Evolutionary conservation across 2,888 invertebrate genomes (phyloP).

Genomic region (Heliconius aoede): DNA sequence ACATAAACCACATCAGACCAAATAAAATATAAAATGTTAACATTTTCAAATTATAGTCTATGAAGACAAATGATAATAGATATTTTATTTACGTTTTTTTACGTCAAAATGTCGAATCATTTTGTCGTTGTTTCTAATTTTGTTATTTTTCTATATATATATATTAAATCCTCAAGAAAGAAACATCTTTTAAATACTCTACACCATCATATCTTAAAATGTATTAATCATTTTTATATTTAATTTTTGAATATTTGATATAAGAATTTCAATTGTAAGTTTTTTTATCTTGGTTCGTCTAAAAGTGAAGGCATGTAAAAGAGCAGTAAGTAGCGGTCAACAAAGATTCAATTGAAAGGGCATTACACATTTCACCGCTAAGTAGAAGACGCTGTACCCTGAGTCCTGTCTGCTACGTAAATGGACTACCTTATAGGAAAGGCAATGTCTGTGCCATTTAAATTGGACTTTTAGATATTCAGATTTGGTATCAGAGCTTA

Average conservation of each 20-base stretch:
- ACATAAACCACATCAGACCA: slow-evolving; percentile 14
- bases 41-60: slow-evolving; percentile 10
- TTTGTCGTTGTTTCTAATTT: neutral
- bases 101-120: neutral
- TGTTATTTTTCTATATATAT: neutral
- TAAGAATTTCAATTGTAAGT: slow-evolving; percentile 10
- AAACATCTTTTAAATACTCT: too few relatives aligned
- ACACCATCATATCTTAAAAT: neutral
- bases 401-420: slow-evolving; percentile 59
- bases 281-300: slow-evolving; percentile 41
- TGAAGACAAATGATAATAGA: neutral
- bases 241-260: neutral
- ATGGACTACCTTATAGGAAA: slow-evolving; percentile 75
- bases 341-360: slow-evolving; percentile 58
- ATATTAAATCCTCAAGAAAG: too few relatives aligned
- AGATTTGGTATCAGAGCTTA: slow-evolving; percentile 31
- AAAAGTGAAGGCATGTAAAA: slow-evolving; percentile 54
- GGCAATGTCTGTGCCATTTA: slow-evolving; percentile 46
- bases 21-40: slow-evolving; percentile 17
- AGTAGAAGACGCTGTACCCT: slow-evolving; percentile 76
- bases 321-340: slow-evolving; percentile 55
- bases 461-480: slow-evolving; percentile 33
- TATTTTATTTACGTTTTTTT: neutral
- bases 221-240: neutral
- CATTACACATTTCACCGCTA: slow-evolving; percentile 76